Conservation (phyloP, 2,113 vertebrate genomes). For the Carollia perspicillata region DNA sequence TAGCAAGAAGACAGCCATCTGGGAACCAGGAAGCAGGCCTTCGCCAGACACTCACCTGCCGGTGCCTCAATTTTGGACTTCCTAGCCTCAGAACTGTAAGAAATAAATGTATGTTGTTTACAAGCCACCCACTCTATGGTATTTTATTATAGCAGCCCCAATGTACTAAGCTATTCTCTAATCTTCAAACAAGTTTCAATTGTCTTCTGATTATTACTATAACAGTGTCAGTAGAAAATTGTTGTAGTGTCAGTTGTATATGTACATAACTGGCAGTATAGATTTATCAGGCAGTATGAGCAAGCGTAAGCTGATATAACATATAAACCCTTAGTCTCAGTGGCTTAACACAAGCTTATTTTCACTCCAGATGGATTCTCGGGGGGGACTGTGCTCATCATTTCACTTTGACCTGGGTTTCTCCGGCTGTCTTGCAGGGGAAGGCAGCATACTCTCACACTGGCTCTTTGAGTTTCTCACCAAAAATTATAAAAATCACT, state of each 20-base stretch:
- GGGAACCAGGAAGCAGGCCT: neutral
- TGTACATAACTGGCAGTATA: neutral
- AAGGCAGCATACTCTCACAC: neutral
- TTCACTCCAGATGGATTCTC: neutral
- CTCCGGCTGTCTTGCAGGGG: neutral
- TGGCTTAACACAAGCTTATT: neutral
- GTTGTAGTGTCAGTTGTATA: neutral
- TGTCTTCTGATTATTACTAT: neutral
- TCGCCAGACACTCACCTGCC: neutral
- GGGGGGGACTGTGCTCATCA: neutral
- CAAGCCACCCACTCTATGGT: neutral
- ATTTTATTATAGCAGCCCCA: neutral
- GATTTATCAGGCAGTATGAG: neutral
- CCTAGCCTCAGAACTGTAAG: neutral
- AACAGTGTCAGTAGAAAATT: neutral
- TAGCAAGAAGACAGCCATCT: neutral
- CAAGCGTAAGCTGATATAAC: neutral
- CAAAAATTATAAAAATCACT: neutral
- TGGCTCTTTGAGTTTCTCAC: neutral
- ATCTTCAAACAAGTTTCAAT: neutral
- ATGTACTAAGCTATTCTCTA: neutral
- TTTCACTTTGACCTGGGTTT: neutral
- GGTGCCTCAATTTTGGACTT: neutral
- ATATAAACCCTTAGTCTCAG: neutral
- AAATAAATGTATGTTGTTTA: neutral